These are phyloP conservation scores for Chrysopa pallens DNA, from an alignment of 1,140 invertebrate species.

Conservation along the genomic window DNA sequence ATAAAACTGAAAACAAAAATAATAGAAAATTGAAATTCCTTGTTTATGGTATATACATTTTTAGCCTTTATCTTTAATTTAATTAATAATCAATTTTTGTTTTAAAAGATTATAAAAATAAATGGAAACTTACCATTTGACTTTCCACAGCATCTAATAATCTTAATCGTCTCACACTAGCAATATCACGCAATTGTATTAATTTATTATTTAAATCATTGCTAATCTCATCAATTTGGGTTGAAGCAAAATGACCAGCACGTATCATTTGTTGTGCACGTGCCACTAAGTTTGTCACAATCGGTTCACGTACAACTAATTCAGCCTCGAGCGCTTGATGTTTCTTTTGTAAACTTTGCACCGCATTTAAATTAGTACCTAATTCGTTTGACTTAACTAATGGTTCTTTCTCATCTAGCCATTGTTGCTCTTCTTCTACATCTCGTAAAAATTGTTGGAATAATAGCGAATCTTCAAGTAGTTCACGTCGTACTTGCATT, in stretches of 20 bases:
- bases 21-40: too few species aligned
- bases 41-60: too few species aligned
- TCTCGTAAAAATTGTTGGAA: conserved; percentile 73
- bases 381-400: conserved; percentile 62
- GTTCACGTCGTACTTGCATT: conserved; percentile 73
- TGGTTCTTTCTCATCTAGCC: conserved; percentile 72
- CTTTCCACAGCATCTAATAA: conserved; percentile 70
- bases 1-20: conserved; percentile 52
- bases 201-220: conserved; percentile 45
- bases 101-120: not conserved
- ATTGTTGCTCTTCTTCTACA: conserved; percentile 70
- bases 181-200: conserved; percentile 43
- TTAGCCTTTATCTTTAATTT: too few species aligned
- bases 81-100: too few species aligned
- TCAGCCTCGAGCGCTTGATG: conserved; percentile 77
- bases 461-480: conserved; percentile 70
- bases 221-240: conserved; percentile 45
- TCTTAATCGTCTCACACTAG: conserved; percentile 46
- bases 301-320: conserved; percentile 61
- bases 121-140: conserved; percentile 41
- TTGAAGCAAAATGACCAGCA: conserved; percentile 65
- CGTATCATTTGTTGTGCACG: conserved; percentile 60
- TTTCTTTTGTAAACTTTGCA: conserved; percentile 93
- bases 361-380: conserved; percentile 65
- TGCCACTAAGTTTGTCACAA: conserved; percentile 48